These are phyloP conservation scores for Agapornis canus DNA, from an alignment of 2,797 vertebrate genomes.

Conservation along the genomic window DNA sequence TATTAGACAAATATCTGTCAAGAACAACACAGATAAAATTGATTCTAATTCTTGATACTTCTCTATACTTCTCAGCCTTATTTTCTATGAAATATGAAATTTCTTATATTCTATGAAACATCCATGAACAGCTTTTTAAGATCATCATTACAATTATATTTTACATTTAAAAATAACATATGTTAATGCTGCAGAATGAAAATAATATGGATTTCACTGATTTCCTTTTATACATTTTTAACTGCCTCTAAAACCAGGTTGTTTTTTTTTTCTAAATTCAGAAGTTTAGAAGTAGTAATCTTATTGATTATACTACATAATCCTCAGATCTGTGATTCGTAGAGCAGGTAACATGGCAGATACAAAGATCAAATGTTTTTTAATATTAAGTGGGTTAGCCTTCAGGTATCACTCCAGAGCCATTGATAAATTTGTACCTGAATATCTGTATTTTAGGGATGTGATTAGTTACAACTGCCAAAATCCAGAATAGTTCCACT, in stretches of 20 bases:
- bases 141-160: background rate
- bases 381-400: background rate
- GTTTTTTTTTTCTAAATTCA: no score
- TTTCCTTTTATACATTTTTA: background rate
- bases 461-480: background rate
- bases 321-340: background rate
- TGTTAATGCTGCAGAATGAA: background rate
- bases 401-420: background rate
- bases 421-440: background rate
- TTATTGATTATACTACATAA: background rate
- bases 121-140: background rate
- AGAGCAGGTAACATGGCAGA: accelerated
- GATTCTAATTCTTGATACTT: background rate
- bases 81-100: background rate
- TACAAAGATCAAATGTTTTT: background rate
- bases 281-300: background rate
- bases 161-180: background rate
- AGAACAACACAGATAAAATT: background rate
- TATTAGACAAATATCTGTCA: background rate
- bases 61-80: background rate
- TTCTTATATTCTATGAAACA: background rate
- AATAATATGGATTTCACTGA: background rate
- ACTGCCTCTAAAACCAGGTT: background rate
- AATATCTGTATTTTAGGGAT: background rate
- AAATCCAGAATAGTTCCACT: background rate